Evolutionary conservation across 2,888 invertebrate genomes (phyloP), one percentile per base, ranked within the genome.

Genomic region (Zygaena filipendulae): DNA sequence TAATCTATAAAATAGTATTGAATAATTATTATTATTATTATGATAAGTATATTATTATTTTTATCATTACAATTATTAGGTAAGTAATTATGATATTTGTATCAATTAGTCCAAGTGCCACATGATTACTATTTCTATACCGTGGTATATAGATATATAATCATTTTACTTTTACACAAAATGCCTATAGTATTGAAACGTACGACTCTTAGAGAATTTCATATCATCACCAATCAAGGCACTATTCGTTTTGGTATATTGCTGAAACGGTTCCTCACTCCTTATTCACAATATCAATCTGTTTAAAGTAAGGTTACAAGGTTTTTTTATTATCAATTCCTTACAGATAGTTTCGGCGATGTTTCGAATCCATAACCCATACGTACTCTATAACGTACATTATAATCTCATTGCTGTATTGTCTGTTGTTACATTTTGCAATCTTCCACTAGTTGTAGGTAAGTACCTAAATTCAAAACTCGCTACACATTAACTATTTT

Each of bases 71-170:
- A n/a, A n/a, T n/a, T n/a, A n/a, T n/a, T n/a, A n/a, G n/a, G n/a
- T n/a, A n/a, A n/a, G n/a, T n/a, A n/a, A n/a, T n/a, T n/a, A n/a
- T n/a, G n/a, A n/a, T 59, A 52, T 42, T 53, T 60, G 60, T 59
- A 61, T 63, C 56, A 64, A 55, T 66, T 66, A 69, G 59, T 59
- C 58, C 43, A 53, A 68, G 79, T 77, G 79, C 74, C 72, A 47
- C 44, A 71, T 75, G 79, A 79, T 79, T 79, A 77, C 58, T 79
- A 79, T 79, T 69, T 77, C 79, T 79, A 79, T 79, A 79, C 79
- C 49, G 77, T 63, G 64, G 67, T 66, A 74, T 79, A 79, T 79
- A 79, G 79, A 79, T 55, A 66, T 79, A 75, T 77, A 79, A 79
- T 79, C 79, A 79, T 51, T 57, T 49, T 50, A 50, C 49, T 50